Evolutionary conservation across 2,113 vertebrate species (phyloP), one percentile per base, ranked within the genome.

Genomic region (Hydrochoerus hydrochaeris): DNA sequence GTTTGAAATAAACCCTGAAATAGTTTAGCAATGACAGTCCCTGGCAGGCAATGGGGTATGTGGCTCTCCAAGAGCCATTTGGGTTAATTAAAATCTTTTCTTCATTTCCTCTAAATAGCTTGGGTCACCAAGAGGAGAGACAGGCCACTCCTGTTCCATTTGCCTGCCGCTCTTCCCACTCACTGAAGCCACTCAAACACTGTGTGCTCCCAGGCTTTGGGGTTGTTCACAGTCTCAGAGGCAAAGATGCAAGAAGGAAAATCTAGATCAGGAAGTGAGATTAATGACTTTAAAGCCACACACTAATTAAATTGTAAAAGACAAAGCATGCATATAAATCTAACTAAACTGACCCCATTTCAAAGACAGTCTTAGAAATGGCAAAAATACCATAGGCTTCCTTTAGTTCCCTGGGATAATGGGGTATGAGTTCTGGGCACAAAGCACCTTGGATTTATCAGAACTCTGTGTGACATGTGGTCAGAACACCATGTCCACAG

Each of bases 1-100:
- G 78, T 97, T 87, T 96, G 71, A 92, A 95, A 96, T 92, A 97
- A 97, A 96, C 73, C 80, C 97, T 96, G 93, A 97, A 97, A 98
- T 88, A 96, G 62, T 98, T 97, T 94, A 94, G 62, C 44, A 88
- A 46, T 90, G 87, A 95, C 32, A 89, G 22, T 95, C 97, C 82
- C 90, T 98, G 80, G 91, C 73, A 92, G 26, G 95, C 92, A 91
- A 9, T 97, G 90, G 19, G 49, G 20, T 49, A 52, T 54, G 46
- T 46, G 41, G 84, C 9, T 97, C 96, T 97, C 82, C 57, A 85
- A 83, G 87, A 97, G 95, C 22, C 84, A 12, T 92, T 97, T 97
- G 94, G 94, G 35, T 90, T 88, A 90, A 92, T 95, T 87, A 88
- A 97, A 97, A 90, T 84, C 75, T 38, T 90, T n/a, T 94, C 75